Conservation (phyloP, 37 sponge, comb jelly and placozoan species). For the Geodia barretti region DNA sequence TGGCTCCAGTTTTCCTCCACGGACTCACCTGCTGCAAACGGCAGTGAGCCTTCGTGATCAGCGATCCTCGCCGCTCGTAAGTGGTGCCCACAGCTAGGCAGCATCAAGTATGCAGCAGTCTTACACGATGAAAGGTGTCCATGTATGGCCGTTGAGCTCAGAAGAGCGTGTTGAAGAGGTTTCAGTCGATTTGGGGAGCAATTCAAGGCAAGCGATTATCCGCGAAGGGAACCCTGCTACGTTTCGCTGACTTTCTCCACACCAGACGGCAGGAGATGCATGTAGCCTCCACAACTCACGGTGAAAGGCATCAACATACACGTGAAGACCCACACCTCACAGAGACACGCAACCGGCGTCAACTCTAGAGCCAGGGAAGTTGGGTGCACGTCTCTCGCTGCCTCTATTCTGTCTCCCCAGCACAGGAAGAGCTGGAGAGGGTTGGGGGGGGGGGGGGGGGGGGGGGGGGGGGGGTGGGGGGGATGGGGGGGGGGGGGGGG, state of each 20-base stretch:
- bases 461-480: no score
- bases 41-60: no score
- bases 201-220: not conserved
- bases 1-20: no score
- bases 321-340: not conserved
- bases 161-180: conserved; percentile 19
- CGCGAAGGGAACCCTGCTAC: conserved; percentile 10
- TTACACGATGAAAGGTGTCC: conserved; percentile 11
- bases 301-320: conserved; percentile 1
- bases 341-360: not conserved
- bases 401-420: not conserved
- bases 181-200: conserved; percentile 22
- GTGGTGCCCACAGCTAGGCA: no score
- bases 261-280: not conserved
- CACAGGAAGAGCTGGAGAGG: not conserved
- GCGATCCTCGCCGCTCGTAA: no score
- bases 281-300: not conserved
- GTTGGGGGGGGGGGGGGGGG: no score
- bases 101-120: no score
- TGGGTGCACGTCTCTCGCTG: conserved; percentile 13
- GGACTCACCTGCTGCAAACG: no score
- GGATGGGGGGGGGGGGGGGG: no score
- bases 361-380: not conserved
- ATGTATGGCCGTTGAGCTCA: conserved; percentile 12
- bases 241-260: conserved; percentile 28